Base-by-base conservation (phyloP, 2,797 vertebrate genomes). In the Lophius americanus region DNA sequence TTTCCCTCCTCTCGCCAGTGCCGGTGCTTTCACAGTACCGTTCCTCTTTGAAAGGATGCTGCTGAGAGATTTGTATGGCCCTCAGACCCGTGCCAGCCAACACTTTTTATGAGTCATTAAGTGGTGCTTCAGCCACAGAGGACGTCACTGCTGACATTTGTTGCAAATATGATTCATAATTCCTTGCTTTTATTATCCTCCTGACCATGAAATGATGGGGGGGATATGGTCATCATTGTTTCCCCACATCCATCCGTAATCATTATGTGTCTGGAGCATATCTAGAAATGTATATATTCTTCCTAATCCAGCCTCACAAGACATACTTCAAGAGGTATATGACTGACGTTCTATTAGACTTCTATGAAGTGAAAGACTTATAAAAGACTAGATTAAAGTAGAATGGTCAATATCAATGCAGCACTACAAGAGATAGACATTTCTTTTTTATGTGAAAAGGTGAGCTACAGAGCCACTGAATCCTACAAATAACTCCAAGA, bases 141-240 rank as follows among this genome's bases (percentile, higher is more conserved):
- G 81, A 91, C 82, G 86, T 91, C 88, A 90, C 75, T 23, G 75
- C 81, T 91, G 88, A 91, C 87, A 90, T 91, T 91, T 88, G 79
- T 85, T 73, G 58, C 68, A 70, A 50, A 82, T 68, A 70, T 90
- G 88, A 90, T 58, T 91, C 90, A 90, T 41, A 75, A 54, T 73
- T 75, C 81, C 63, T 86, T 73, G 50, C 55, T 73, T 73, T 84
- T 72, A 79, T 85, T 68, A 12, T 47, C 43, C 43, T 11, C 11
- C 43, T 10, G 10, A 44, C 43, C 10, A 44, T 12, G 9, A 44
- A 44, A 44, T 44, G 43, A 44, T 44, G 41, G 41, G 41, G 41
- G 41, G 41, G 41, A 9, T 7, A 42, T 42, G 3, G 7, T 42
- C 41, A 42, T 42, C 41, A 42, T 10, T 11, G 12, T 44, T 3